Evolutionary conservation across 2,888 invertebrate genomes (phyloP), one percentile per base, ranked within the genome.

Genomic region (Tachina fera): DNA sequence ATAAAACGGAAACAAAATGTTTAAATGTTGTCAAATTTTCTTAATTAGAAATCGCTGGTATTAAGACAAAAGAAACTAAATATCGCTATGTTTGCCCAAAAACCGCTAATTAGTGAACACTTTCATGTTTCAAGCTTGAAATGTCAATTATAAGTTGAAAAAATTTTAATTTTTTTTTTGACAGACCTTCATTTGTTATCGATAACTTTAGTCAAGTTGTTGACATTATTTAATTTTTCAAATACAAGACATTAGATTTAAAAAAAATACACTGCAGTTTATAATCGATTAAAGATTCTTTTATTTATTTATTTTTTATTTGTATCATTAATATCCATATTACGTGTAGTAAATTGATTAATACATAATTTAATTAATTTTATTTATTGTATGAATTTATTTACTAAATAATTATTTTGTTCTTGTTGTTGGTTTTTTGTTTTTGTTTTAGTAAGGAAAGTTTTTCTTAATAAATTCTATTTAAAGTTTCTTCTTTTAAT

Each of bases 321-420:
- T 67, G 11, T 67, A 45, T 65, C 10, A 68, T 79, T 68, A 78
- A 78, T 71, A 53, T 79, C 41, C 67, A 68, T 79, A 53, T 84
- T 80, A 81, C 75, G 71, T 84, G 76, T 71, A 76, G 67, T 71
- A 65, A 76, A 81, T 81, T 75, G 75, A 61, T 81, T 75, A 81
- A 75, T 81, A 31, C 31, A 31, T 31, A 67, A 75, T 75, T 49
- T 56, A 80, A 70, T 80, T 78, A 31, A 65, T 72, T 83, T 83
- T 43, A 61, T 68, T 82, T 82, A 22, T 72, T 77, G 49, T 60
- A 56, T 72, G 83, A 71, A 65, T 72, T 72, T 72, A 39, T 68
- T 83, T 83, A 68, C 70, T 80, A 80, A 58, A 58, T 58, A 19
- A 19, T 72, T 78, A 63, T 51, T 47, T 63, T 61, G 13, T 60